Percentiles rank a stretch among this genome's conserved stretches.
Evolutionary conservation across 2,888 invertebrate genomes (phyloP).

Genomic region (Notocelia uddmanniana): DNA sequence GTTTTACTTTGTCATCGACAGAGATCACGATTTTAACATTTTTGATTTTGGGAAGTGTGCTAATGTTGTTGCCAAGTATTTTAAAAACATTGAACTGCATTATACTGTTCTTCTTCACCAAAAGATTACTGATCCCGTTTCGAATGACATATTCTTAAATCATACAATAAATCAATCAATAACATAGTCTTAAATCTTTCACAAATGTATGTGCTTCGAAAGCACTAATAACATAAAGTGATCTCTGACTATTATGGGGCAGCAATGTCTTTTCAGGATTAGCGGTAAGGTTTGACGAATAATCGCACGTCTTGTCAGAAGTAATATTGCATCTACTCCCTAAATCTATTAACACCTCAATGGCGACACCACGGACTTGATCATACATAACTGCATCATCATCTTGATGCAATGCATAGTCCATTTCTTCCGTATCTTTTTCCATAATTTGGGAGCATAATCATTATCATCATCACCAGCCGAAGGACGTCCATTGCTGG

Average conservation of each 20-base stretch:
- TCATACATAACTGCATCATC: background rate
- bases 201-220: background rate
- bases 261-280: too few species aligned
- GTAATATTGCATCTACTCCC: background rate
- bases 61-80: background rate
- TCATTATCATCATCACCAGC: too few species aligned
- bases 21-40: too few species aligned
- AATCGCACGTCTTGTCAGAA: background rate
- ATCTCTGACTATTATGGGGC: too few species aligned
- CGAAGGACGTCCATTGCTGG: too few species aligned
- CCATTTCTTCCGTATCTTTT: background rate
- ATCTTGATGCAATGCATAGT: background rate
- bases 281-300: too few species aligned
- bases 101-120: constrained; percentile 10
- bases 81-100: background rate
- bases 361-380: background rate
- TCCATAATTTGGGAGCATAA: too few species aligned
- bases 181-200: background rate
- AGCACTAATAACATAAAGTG: too few species aligned
- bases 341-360: background rate
- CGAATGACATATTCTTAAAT: background rate
- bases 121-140: background rate
- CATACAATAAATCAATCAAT: too few species aligned
- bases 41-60: constrained; percentile 6
- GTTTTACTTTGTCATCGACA: too few species aligned